These are phyloP conservation scores for Whitmania pigra DNA, from an alignment of 1,140 invertebrate species.

Conservation along the genomic window DNA sequence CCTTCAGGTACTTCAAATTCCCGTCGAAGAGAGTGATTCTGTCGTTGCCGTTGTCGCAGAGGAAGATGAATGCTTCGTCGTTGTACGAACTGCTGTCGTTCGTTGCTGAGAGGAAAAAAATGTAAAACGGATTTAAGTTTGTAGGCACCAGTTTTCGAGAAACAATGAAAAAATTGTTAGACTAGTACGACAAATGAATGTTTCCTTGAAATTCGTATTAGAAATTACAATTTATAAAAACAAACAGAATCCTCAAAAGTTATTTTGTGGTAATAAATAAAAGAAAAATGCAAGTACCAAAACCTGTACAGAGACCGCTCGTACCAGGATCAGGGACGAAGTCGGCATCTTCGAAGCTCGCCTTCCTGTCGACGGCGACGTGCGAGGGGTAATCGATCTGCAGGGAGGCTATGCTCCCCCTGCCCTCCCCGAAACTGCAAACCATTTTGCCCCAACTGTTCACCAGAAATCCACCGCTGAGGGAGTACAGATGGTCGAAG, in stretches of 20 bases:
- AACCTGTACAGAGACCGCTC: neutral
- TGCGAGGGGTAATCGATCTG: conserved; percentile 6
- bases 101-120: neutral
- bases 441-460: conserved; percentile 7
- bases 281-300: neutral
- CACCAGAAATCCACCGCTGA: neutral
- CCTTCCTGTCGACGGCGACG: neutral
- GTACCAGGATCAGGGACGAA: too few relatives aligned
- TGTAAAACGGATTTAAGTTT: neutral
- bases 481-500: conserved; percentile 2
- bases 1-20: neutral
- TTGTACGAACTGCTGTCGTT: neutral
- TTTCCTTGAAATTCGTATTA: too few relatives aligned
- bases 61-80: neutral
- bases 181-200: neutral
- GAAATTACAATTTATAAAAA: neutral
- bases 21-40: conserved; percentile 1
- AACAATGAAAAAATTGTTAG: neutral
- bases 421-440: conserved; percentile 6
- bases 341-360: neutral
- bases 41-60: conserved; percentile 2
- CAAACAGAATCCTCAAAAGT: neutral
- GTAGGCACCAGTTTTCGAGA: neutral
- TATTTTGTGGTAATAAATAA: neutral
- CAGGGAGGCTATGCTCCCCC: neutral